phyloP scores from a whole-genome alignment of 2,797 vertebrate genomes.

The Thamnophis elegans region DNA sequence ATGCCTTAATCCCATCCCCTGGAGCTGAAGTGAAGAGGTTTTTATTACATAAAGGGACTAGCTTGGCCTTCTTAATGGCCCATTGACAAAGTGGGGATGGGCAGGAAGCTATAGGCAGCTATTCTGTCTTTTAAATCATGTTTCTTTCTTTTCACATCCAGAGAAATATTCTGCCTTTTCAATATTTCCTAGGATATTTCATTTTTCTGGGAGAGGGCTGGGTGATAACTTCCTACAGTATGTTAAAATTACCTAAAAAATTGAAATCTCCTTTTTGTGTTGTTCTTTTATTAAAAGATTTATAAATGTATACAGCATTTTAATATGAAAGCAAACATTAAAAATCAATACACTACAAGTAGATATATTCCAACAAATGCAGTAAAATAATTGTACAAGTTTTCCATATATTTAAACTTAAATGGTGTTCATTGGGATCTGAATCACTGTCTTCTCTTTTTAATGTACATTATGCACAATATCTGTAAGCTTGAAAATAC shows the following conservation, averaged over 20 bases:
- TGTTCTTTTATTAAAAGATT: accelerated
- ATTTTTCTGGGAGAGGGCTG: too few species aligned
- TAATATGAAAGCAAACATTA: constrained; percentile 7
- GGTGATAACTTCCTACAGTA: too few species aligned
- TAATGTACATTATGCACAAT: constrained; percentile 14
- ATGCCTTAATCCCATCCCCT: too few species aligned
- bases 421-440: constrained; percentile 53
- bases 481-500: neutral
- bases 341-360: constrained; percentile 13
- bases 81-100: too few species aligned
- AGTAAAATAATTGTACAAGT: constrained; percentile 33
- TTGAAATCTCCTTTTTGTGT: accelerated
- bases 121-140: too few species aligned
- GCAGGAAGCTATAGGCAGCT: too few species aligned
- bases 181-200: too few species aligned
- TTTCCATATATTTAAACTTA: neutral
- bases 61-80: too few species aligned
- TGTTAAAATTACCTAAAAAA: neutral
- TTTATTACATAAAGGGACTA: too few species aligned
- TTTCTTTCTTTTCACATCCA: too few species aligned
- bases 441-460: constrained; percentile 53
- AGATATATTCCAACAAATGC: constrained; percentile 11
- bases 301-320: constrained; percentile 10
- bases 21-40: too few species aligned
- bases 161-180: too few species aligned